A percentile compares a stretch with the other conserved stretches of the same genome.
Conservation (phyloP, 2,113 vertebrate species). For the Tympanuchus pallidicinctus region DNA sequence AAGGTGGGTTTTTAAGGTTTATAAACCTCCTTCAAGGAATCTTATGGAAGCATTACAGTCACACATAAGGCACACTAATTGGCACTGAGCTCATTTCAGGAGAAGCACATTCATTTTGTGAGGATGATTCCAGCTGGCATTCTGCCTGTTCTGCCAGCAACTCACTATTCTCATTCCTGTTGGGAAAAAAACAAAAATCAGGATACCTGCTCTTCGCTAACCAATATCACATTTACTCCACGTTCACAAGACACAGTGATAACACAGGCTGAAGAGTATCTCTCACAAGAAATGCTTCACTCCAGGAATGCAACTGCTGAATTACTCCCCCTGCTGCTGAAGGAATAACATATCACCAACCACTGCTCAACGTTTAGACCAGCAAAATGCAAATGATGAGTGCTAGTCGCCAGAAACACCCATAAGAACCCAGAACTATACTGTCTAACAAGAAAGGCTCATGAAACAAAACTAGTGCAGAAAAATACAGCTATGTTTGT, state of each 20-base stretch:
- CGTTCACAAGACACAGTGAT: neutral
- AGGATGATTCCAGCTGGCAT: constrained; percentile 2
- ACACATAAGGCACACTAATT: neutral
- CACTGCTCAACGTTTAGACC: neutral
- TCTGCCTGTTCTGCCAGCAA: neutral
- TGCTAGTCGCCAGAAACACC: neutral
- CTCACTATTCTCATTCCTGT: neutral
- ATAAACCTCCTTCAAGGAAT: neutral
- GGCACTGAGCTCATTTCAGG: neutral
- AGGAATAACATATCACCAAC: neutral
- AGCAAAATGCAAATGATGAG: neutral
- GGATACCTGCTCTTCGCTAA: neutral
- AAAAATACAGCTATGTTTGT: accelerated
- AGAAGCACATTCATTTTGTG: neutral
- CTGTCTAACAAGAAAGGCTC: neutral
- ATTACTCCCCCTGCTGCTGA: neutral
- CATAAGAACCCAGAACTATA: neutral
- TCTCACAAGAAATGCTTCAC: neutral
- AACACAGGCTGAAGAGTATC: neutral
- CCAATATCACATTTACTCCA: neutral
- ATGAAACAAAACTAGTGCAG: neutral
- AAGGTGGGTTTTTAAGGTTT: neutral
- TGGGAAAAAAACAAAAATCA: neutral
- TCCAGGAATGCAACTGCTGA: neutral
- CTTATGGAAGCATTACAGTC: neutral